Evolutionary conservation across 2,113 vertebrate genomes (phyloP).

Genomic region (Oophaga pumilio): DNA sequence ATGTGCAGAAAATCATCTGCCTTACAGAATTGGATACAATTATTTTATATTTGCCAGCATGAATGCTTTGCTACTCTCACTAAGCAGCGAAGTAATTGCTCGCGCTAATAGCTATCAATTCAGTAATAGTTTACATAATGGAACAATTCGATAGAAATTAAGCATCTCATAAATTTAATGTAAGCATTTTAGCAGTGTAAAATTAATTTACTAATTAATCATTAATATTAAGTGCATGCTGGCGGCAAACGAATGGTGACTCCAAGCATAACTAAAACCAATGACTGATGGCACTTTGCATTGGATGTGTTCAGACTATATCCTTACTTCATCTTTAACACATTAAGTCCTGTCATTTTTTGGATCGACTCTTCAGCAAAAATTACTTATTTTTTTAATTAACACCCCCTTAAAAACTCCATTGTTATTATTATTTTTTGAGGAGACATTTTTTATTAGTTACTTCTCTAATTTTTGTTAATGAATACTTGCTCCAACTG

Average conservation of each 20-base stretch:
- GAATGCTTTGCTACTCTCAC: slow-evolving; percentile 1
- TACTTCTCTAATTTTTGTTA: too few species aligned
- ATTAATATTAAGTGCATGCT: slow-evolving; percentile 1
- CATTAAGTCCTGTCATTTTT: too few species aligned
- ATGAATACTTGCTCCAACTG: too few species aligned
- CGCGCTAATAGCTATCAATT: slow-evolving; percentile 30
- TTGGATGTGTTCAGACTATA: not conserved
- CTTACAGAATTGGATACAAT: not conserved
- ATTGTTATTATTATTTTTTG: too few species aligned
- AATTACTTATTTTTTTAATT: too few species aligned
- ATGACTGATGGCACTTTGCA: not conserved
- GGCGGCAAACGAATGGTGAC: not conserved
- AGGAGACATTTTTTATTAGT: too few species aligned
- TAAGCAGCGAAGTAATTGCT: slow-evolving; percentile 30
- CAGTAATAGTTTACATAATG: slow-evolving; percentile 34
- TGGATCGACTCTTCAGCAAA: too few species aligned
- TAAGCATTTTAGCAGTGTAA: slow-evolving; percentile 1
- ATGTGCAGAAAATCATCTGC: not conserved
- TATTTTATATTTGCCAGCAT: slow-evolving; percentile 15
- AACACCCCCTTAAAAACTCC: too few species aligned
- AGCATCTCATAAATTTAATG: slow-evolving; percentile 30
- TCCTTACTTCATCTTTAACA: not conserved
- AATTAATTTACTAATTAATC: slow-evolving; percentile 27
- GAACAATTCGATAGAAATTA: slow-evolving; percentile 37
- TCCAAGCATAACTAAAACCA: not conserved